Evolutionary conservation across 2,797 vertebrate genomes (phyloP).

Genomic region (Gymnoscopelus microlampas): DNA sequence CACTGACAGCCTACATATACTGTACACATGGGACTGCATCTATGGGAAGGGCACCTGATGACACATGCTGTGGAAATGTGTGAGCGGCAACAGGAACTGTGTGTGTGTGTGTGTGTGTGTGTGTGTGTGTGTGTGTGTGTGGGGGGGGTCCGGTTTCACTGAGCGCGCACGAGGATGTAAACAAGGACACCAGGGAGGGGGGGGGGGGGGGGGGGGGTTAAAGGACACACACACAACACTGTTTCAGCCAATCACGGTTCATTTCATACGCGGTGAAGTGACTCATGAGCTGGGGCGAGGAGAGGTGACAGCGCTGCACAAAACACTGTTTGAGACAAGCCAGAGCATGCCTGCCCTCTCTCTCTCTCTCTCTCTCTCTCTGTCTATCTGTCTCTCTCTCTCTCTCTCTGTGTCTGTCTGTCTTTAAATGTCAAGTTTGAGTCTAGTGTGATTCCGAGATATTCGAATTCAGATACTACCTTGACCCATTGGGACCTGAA

Average conservation of each 20-base stretch:
- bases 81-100: constrained; percentile 13
- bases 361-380: not conserved
- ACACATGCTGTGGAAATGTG: constrained; percentile 43
- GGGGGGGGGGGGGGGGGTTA: constrained; percentile 47
- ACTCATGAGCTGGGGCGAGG: not conserved
- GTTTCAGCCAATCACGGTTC: constrained; percentile 36
- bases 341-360: constrained; percentile 20
- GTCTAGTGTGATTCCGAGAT: no score
- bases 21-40: not conserved
- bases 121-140: constrained; percentile 3
- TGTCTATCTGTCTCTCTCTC: no score
- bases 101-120: not conserved
- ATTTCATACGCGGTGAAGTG: constrained; percentile 22
- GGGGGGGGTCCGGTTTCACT: not conserved
- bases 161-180: constrained; percentile 28
- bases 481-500: no score
- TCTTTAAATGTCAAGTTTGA: no score
- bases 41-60: constrained; percentile 6
- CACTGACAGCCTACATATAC: not conserved
- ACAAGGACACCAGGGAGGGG: constrained; percentile 43
- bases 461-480: no score
- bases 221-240: constrained; percentile 7
- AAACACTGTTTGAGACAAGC: constrained; percentile 46
- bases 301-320: constrained; percentile 30
- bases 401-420: no score